phyloP scores from a whole-genome alignment of 2,113 vertebrate genomes.

The Scopus umbretta region DNA sequence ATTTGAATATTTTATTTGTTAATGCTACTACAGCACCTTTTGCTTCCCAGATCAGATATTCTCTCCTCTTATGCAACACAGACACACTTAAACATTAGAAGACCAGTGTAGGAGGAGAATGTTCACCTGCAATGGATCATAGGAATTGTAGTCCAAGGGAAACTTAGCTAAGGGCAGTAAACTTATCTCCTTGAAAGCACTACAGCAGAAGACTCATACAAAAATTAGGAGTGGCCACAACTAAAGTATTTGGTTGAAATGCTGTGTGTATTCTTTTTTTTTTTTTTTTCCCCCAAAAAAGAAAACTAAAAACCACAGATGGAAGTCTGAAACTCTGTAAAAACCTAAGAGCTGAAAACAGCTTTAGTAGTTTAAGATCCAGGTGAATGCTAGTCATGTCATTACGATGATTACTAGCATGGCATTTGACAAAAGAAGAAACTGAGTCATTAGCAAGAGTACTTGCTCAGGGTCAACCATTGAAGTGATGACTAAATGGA shows the following conservation, averaged over 20 bases:
- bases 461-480: not conserved
- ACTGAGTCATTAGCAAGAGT: not conserved
- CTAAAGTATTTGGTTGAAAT: not conserved
- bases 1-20: constrained; percentile 33
- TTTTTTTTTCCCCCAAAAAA: not conserved
- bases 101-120: not conserved
- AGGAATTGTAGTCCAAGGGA: not conserved
- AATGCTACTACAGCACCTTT: constrained; percentile 5
- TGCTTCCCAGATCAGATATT: not conserved
- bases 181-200: not conserved
- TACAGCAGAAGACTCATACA: not conserved
- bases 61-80: not conserved
- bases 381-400: not conserved
- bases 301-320: not conserved
- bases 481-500: not conserved
- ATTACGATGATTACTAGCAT: not conserved
- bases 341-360: not conserved
- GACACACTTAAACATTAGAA: not conserved
- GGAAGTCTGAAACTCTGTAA: not conserved
- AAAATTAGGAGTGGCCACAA: not conserved
- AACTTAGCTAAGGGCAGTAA: not conserved
- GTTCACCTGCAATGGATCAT: not conserved
- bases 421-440: not conserved
- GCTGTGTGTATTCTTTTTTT: not conserved
- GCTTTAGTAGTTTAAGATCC: not conserved